A percentile compares a stretch with the other conserved stretches of the same genome.
These are phyloP conservation scores for Callionymus lyra DNA, from an alignment of 2,113 vertebrate genomes.

Conservation along the genomic window DNA sequence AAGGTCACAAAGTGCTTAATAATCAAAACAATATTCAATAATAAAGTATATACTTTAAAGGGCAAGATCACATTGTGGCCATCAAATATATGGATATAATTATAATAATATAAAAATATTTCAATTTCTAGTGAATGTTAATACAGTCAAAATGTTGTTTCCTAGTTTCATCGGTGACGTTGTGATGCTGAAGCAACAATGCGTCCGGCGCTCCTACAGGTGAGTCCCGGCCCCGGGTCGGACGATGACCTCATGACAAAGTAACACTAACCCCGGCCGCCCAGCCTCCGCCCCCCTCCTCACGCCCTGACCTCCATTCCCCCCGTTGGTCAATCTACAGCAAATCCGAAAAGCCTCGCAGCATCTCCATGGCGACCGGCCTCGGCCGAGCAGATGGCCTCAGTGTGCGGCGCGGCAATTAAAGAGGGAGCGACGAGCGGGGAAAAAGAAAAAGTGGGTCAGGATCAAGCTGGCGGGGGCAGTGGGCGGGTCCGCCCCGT, in stretches of 20 bases:
- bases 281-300: slow-evolving; percentile 41
- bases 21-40: too few species aligned
- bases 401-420: slow-evolving; percentile 68
- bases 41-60: too few species aligned
- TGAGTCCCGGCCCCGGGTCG: slow-evolving; percentile 2
- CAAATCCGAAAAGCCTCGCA: slow-evolving; percentile 73
- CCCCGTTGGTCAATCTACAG: slow-evolving; percentile 51
- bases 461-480: slow-evolving; percentile 35
- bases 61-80: too few species aligned
- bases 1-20: too few species aligned
- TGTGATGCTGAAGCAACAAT: too few species aligned
- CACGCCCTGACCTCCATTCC: slow-evolving; percentile 60
- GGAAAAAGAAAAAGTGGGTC: slow-evolving; percentile 57
- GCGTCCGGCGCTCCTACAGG: not conserved
- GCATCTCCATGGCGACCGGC: slow-evolving; percentile 69
- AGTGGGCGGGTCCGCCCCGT: slow-evolving; percentile 8
- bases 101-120: too few species aligned
- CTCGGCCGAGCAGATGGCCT: slow-evolving; percentile 72
- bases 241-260: slow-evolving; percentile 14
- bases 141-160: too few species aligned
- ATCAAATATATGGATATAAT: too few species aligned
- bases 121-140: too few species aligned
- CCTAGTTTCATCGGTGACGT: not conserved
- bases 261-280: slow-evolving; percentile 29
- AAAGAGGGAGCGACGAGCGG: slow-evolving; percentile 56